Percentiles rank a stretch among this genome's conserved stretches.
Conservation (phyloP, 2,113 vertebrate genomes). For the Oncorhynchus clarkii region DNA sequence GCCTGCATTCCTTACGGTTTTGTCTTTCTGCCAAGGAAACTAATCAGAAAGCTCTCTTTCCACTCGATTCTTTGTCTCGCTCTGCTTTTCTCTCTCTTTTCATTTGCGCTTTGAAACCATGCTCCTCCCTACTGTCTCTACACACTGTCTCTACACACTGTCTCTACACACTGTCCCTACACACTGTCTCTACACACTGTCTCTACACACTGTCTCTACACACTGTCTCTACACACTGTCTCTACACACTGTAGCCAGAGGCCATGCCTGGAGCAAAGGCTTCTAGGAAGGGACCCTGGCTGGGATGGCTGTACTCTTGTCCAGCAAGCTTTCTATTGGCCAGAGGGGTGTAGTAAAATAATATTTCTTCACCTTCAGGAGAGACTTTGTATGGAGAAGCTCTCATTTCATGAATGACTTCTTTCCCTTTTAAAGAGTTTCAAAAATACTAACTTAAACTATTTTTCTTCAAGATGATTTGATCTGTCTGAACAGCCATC, state of each 20-base stretch:
- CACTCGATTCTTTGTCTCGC: slow-evolving; percentile 54
- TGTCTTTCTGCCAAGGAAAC: slow-evolving; percentile 86
- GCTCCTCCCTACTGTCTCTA: slow-evolving; percentile 26
- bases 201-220: slow-evolving; percentile 26
- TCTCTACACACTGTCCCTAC: too few relatives aligned
- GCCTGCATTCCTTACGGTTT: slow-evolving; percentile 84
- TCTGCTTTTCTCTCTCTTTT: slow-evolving; percentile 50
- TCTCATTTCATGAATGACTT: slow-evolving; percentile 42
- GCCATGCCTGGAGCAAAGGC: slow-evolving; percentile 52
- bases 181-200: not conserved
- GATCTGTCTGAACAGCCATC: slow-evolving; percentile 37
- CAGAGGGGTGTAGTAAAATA: slow-evolving; percentile 44
- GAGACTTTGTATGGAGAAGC: slow-evolving; percentile 56
- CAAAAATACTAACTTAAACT: slow-evolving; percentile 44
- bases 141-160: slow-evolving; percentile 18
- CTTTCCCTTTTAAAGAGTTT: slow-evolving; percentile 47
- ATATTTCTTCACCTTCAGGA: slow-evolving; percentile 46
- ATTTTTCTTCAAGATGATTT: slow-evolving; percentile 45
- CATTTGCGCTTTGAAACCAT: slow-evolving; percentile 16
- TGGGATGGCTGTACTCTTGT: slow-evolving; percentile 44
- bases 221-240: slow-evolving; percentile 32
- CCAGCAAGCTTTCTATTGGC: slow-evolving; percentile 35
- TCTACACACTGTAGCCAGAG: slow-evolving; percentile 31
- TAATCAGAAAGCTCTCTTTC: slow-evolving; percentile 80
- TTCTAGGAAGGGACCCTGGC: slow-evolving; percentile 47